Conservation (phyloP, 92 coral and sea anemone species). For the Actinernus sp. region DNA sequence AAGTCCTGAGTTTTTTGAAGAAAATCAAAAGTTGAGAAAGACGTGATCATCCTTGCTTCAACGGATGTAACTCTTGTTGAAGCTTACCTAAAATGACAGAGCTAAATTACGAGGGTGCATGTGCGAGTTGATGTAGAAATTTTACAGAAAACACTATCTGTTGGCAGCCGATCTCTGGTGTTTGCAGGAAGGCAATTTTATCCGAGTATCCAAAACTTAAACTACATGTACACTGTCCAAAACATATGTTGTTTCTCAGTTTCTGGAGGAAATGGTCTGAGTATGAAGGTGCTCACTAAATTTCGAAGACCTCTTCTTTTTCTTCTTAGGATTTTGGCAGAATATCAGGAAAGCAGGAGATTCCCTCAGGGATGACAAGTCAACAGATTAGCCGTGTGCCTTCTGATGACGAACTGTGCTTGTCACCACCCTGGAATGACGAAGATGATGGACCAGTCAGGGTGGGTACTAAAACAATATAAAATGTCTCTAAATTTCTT, state of each 20-base stretch:
- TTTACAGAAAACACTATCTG: no score
- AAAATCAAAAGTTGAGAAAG: neutral
- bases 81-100: no score
- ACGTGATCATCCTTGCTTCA: neutral
- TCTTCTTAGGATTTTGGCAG: constrained; percentile 83
- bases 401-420: constrained; percentile 92
- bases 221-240: no score
- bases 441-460: constrained; percentile 90
- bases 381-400: constrained; percentile 94
- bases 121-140: neutral
- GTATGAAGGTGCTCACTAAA: no score
- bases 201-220: neutral
- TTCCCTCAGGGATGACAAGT: constrained; percentile 84
- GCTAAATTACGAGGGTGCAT: neutral
- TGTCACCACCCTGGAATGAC: constrained; percentile 96
- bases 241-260: no score
- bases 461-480: constrained; percentile 42
- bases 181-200: neutral
- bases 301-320: no score
- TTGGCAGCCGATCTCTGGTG: no score
- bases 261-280: no score
- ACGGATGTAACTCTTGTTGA: no score
- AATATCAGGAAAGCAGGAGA: constrained; percentile 79
- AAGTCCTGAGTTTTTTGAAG: neutral
- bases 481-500: neutral